A percentile compares a stretch with the other conserved stretches of the same genome.
Evolutionary conservation across 2,797 vertebrate genomes (phyloP).

Genomic region (Rhincodon typus): DNA sequence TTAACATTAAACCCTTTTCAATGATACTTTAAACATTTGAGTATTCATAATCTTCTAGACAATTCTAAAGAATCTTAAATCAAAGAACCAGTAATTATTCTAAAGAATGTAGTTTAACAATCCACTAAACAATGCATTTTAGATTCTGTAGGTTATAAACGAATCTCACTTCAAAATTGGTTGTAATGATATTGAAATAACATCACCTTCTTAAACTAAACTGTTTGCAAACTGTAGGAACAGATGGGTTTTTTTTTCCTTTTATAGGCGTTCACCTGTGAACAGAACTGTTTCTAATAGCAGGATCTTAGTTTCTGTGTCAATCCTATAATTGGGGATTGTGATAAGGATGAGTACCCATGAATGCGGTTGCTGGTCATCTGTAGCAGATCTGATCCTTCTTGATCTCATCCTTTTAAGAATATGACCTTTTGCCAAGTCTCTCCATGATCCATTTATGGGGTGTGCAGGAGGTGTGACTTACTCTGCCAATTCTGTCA

Average conservation of each 20-base stretch:
- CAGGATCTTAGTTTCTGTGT: conserved; percentile 45
- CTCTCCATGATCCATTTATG: conserved; percentile 47
- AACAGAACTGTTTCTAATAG: conserved; percentile 44
- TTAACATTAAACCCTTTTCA: neutral
- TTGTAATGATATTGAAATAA: neutral
- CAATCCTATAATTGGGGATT: conserved; percentile 52
- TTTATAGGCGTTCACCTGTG: conserved; percentile 45
- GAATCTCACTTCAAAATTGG: neutral
- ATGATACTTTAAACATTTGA: neutral
- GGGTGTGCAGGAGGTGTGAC: conserved; percentile 44
- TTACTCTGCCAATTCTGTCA: conserved; percentile 55
- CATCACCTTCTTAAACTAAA: conserved; percentile 54
- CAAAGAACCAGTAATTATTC: neutral
- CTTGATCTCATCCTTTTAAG: conserved; percentile 46
- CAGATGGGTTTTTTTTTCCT: conserved; percentile 61
- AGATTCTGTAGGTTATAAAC: neutral
- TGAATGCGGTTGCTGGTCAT: conserved; percentile 54
- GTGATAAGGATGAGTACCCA: conserved; percentile 50
- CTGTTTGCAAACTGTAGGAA: conserved; percentile 73
- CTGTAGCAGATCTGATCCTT: conserved; percentile 51
- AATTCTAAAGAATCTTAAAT: neutral
- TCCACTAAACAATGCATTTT: neutral
- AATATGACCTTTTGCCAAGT: conserved; percentile 48
- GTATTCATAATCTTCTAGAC: neutral
- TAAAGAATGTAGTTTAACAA: neutral